These are phyloP conservation scores for Florisuga fusca DNA, from an alignment of 2,797 vertebrate genomes.

Conservation along the genomic window DNA sequence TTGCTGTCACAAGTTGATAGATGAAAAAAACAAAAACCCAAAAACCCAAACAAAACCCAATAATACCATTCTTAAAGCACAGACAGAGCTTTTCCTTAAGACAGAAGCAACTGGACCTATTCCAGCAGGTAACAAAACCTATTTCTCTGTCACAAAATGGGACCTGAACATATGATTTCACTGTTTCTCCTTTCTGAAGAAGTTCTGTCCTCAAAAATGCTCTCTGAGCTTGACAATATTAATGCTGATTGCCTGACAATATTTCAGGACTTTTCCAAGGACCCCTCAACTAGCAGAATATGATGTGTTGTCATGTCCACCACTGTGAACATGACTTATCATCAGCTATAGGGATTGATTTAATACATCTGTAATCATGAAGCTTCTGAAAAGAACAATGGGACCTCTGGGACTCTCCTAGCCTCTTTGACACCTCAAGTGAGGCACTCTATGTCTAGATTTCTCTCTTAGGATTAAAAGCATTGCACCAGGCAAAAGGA, in stretches of 20 bases:
- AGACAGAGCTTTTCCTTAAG: not conserved
- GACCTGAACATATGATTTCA: not conserved
- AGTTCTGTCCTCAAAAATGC: not conserved
- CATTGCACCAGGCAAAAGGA: not conserved
- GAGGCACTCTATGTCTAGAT: not conserved
- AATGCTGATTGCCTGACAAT: not conserved
- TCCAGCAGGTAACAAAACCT: not conserved
- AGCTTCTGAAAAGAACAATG: slow-evolving; percentile 16
- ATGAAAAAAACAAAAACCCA: not conserved
- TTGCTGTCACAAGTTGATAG: not conserved
- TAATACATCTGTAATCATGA: not conserved
- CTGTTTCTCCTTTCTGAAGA: not conserved
- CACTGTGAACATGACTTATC: slow-evolving; percentile 3
- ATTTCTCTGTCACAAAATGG: not conserved
- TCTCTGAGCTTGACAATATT: not conserved
- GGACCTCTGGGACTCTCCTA: not conserved
- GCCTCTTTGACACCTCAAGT: not conserved
- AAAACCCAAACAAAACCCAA: not conserved
- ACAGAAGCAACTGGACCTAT: not conserved
- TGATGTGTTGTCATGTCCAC: not conserved
- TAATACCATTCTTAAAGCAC: not conserved
- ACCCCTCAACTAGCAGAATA: not conserved
- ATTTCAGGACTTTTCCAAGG: not conserved
- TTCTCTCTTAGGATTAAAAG: not conserved
- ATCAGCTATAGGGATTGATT: slow-evolving; percentile 22